Evolutionary conservation across 2,888 invertebrate species (phyloP), one percentile per base, ranked within the genome.

Genomic region (Cataglyphis cursor): DNA sequence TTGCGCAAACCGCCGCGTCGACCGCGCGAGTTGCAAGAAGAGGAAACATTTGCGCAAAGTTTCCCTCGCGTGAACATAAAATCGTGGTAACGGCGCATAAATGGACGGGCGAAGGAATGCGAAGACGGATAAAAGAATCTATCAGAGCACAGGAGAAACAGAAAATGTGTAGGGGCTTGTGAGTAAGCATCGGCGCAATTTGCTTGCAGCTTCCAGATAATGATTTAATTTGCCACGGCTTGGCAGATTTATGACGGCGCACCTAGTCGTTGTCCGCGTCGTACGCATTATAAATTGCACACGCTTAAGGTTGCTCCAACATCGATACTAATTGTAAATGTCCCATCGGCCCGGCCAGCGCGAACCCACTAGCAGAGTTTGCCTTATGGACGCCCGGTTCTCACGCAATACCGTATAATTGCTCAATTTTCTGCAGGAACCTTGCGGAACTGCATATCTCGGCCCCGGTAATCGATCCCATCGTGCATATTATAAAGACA

Each of bases 181-280:
- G 65, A 83, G 90, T 88, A 89, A 91, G 91, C 91, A 91, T 93
- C 91, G 85, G 87, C 88, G 90, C 92, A 93, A 93, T 93, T 93
- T 93, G 90, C 92, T 92, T 88, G 84, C 89, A 91, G 92, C 93
- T 93, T 91, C 92, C 91, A 92, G 92, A 93, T 93, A 93, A 93
- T 93, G 92, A 93, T 93, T 93, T 93, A 93, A 93, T 93, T 93
- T 93, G 91, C 92, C 90, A 89, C 86, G 85, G 87, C 81, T 76
- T 90, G 92, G 90, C 90, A 93, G 93, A 93, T 93, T 93, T 93
- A 93, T 92, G 86, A 90, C 90, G 92, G 90, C 92, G 86, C 91
- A 87, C 92, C 92, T 92, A 89, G 86, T 81, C 85, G 72, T 83
- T 86, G 86, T 90, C 86, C 89, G 89, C 87, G 81, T 84, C 87